Evolutionary conservation across 2,113 vertebrate genomes (phyloP).

Genomic region (Hucho hucho): DNA sequence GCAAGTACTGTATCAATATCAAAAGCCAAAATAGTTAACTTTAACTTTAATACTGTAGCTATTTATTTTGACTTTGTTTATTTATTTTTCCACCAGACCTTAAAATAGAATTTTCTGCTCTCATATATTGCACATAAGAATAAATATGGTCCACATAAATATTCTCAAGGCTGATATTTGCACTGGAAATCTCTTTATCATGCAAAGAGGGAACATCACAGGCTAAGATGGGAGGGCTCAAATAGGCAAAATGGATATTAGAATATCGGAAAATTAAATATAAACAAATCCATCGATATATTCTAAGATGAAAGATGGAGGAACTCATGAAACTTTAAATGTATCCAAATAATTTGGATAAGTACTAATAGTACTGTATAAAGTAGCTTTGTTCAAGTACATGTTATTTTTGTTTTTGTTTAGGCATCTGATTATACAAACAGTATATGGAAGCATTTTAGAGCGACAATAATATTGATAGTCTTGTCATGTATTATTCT

Average conservation of each 20-base stretch:
- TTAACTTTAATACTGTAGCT: conserved; percentile 76
- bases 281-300: conserved; percentile 62
- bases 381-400: conserved; percentile 43
- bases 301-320: conserved; percentile 55
- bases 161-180: conserved; percentile 55
- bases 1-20: conserved; percentile 65
- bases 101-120: conserved; percentile 59
- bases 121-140: conserved; percentile 54
- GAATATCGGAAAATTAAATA: conserved; percentile 60
- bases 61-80: conserved; percentile 65
- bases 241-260: conserved; percentile 61
- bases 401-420: conserved; percentile 16
- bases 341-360: conserved; percentile 18
- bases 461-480: background rate
- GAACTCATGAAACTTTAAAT: conserved; percentile 37
- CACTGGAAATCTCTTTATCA: conserved; percentile 73
- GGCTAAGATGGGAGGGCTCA: conserved; percentile 53
- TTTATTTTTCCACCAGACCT: conserved; percentile 36
- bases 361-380: conserved; percentile 1
- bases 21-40: conserved; percentile 70
- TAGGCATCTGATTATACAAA: background rate
- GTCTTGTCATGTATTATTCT: background rate
- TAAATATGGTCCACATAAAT: conserved; percentile 73
- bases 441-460: too few relatives aligned
- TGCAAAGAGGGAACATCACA: conserved; percentile 71